Evolutionary conservation across 2,113 vertebrate genomes (phyloP), one percentile per base, ranked within the genome.

Genomic region (Callithrix jacchus): DNA sequence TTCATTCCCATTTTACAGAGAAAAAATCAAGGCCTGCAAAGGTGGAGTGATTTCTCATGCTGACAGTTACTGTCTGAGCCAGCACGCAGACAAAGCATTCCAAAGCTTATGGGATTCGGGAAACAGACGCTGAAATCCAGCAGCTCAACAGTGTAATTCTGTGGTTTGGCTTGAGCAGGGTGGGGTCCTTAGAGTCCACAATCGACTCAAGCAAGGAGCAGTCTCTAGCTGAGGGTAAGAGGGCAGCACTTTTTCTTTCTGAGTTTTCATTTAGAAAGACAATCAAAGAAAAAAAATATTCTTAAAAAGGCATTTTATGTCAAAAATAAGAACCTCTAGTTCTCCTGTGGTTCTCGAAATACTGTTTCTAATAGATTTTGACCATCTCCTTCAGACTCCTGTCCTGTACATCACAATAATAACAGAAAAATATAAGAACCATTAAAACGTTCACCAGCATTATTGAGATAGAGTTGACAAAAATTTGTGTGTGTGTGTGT

Each of bases 341-440:
- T 94, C 21, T 68, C 79, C 68, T 47, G 16, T 84, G 11, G 8
- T 87, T 97, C 89, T 76, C 80, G 92, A 93, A 95, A 66, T 89
- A 17, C 3, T 74, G 87, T 0, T 70, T 94, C 20, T 45, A 10
- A 32, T 40, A 79, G 68, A 77, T 52, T 94, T 91, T 93, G 42
- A 68, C 87, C 89, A 5, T 84, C 37, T 94, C 27, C 54, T 88
- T 74, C 32, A 80, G 49, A 76, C 37, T 21, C 16, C 9, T 64
- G 40, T 32, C 23, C 47, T 54, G 27, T 71, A 35, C 27, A 71
- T 91, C 4, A 18, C 23, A 6, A 45, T 80, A 89, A 76, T 42
- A 70, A 54, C 8, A 64, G 30, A 61, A 86, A 35, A 52, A 45
- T 49, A 9, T 42, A n/a, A 35, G 11, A n/a, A 45, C 45, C 14